Base-by-base conservation (phyloP, 2,888 invertebrate genomes). In the Scelioninae gen. 1 region DNA sequence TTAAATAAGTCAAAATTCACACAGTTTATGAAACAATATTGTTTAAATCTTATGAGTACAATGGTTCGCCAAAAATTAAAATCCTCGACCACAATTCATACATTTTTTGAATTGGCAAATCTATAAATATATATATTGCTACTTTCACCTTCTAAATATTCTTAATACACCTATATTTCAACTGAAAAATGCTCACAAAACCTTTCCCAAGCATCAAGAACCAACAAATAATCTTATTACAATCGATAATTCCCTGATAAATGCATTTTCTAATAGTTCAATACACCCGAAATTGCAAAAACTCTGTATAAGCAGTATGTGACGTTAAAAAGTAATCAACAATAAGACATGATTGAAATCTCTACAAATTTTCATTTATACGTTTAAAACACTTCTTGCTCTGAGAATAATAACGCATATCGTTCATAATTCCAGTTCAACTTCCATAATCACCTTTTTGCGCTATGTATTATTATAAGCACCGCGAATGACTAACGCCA, bases 381-480 rank as follows among this genome's bases (percentile, higher is more conserved):
- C 75, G 65, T 65, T 75, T 38, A 66, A 75, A 75, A 65, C 58
- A 58, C 49, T 60, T 60, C 16, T 58, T 13, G 56, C 15, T 5
- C 0, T 13, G n/a, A 62, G 32, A 65, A n/a, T n/a, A n/a, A n/a
- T n/a, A 47, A 31, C 40, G 47, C 53, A 69, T 60, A 53, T 76
- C 13, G 55, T 29, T 15, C 56, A 66, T 45, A 55, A 77, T 77
- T 69, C 55, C 62, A 43, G 62, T 77, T 77, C 62, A 51, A 65
- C 45, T 72, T 29, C 23, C 65, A 66, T 58, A 79, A 79, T 66
- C 34, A 8, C 15, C 65, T 66, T 79, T 72, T 72, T 72, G 10
- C 31, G 29, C 4, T 0, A 16, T 9, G n/a, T 79, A 79, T 72
- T 79, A 79, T 79, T 79, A 66, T 65, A 72, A 79, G 51, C 60